Evolutionary conservation across 2,113 vertebrate species (phyloP), one percentile per base, ranked within the genome.

Genomic region (Eudorcas thomsonii): DNA sequence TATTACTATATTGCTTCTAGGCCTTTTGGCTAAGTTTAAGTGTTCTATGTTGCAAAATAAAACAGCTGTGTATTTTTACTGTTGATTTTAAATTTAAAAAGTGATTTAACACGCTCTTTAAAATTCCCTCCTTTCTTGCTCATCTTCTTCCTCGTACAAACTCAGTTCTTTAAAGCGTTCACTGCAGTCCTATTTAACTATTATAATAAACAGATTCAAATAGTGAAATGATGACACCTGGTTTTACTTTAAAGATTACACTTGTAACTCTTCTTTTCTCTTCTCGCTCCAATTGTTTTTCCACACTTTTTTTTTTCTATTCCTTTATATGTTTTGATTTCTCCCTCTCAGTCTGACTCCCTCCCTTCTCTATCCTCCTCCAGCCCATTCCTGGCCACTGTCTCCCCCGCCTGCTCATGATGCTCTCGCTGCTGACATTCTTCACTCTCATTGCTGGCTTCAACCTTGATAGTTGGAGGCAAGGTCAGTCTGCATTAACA

Each of bases 401-500:
- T 94, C 71, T 93, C 57, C 64, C 77, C 87, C 50, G 33, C 97
- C 86, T 97, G 92, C 7, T 90, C 90, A 90, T 39, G 71, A 86
- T 74, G 77, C 64, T 86, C 55, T 96, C 43, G 95, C 48, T 94
- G 85, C 26, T 96, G 86, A 97, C 81, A 97, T 62, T 94, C 83
- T 98, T 97, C 55, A 91, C 39, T 93, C 26, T 95, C 60, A 83
- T 3, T 96, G 94, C 54, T 88, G 82, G 83, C n/a, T 97, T 95
- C 87, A 96, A 98, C n/a, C 59, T 78, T 96, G 54, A 91, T 23
- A 90, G 43, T 0, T 77, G 21, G 82, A 97, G 50, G 90, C 64
- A 96, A 98, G 87, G 82, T 96, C 91, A 95, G 52, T 88, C 8
- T 89, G 89, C 94, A 93, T 80, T 91, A 94, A 96, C 59, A 88